phyloP scores from a whole-genome alignment of 1,140 invertebrate genomes.

The Prorops nasuta region DNA sequence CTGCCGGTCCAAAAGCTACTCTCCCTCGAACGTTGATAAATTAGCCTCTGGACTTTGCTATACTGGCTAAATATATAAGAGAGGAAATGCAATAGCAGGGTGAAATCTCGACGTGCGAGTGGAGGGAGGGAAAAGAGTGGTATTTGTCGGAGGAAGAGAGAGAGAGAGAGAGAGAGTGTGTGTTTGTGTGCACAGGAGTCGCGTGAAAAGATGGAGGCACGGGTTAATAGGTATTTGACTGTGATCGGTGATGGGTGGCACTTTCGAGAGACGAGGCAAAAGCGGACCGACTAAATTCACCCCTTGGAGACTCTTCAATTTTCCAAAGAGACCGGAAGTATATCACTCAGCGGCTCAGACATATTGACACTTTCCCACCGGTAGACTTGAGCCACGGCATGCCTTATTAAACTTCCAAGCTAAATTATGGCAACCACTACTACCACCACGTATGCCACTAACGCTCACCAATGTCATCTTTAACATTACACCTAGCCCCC shows the following conservation, averaged over 20 bases:
- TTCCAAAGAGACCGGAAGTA: conserved; percentile 45
- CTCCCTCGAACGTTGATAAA: no score
- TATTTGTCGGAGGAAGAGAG: conserved; percentile 1
- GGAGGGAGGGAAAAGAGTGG: no score
- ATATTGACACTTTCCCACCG: conserved; percentile 47
- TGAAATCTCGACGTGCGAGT: no score
- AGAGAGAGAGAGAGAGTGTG: neutral
- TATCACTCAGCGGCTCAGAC: conserved; percentile 49
- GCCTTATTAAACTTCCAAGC: conserved; percentile 47
- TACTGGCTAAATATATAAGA: no score
- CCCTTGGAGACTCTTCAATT: conserved; percentile 41
- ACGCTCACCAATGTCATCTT: no score
- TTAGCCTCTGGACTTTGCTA: no score
- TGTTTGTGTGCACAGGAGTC: no score
- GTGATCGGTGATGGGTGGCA: conserved; percentile 9
- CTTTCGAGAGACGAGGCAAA: conserved; percentile 6
- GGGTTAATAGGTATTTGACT: conserved; percentile 11
- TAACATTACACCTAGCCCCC: no score
- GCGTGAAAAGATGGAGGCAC: conserved; percentile 4
- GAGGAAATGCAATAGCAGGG: no score
- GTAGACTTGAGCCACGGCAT: conserved; percentile 39
- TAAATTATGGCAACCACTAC: conserved; percentile 46
- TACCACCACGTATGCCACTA: conserved; percentile 21
- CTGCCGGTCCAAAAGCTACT: no score
- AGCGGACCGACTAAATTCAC: neutral